These are phyloP conservation scores for Corbicula japonica DNA, from an alignment of 2,888 invertebrate species.

Conservation along the genomic window DNA sequence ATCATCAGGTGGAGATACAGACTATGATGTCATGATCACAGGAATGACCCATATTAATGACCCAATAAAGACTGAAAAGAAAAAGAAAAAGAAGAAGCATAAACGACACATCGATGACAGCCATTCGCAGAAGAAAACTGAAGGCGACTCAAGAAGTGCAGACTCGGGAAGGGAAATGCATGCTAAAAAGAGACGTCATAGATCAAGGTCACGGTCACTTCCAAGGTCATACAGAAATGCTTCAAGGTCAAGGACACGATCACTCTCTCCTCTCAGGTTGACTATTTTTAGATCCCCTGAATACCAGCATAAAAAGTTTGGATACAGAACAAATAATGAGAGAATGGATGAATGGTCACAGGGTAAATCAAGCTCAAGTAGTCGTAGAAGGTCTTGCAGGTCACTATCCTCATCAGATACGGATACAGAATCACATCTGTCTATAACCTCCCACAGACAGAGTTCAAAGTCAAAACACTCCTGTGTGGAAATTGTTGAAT, in stretches of 20 bases:
- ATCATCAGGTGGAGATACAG: slow-evolving; percentile 76
- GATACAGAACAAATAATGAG: slow-evolving; percentile 29
- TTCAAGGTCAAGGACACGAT: slow-evolving; percentile 53
- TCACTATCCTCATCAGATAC: slow-evolving; percentile 32
- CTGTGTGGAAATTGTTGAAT: slow-evolving; percentile 67
- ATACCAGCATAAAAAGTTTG: slow-evolving; percentile 58
- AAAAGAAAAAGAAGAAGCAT: slow-evolving; percentile 49
- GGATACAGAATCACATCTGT: slow-evolving; percentile 49
- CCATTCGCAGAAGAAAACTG: neutral
- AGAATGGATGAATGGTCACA: neutral
- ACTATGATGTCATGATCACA: slow-evolving; percentile 54
- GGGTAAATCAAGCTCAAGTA: slow-evolving; percentile 1
- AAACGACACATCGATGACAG: slow-evolving; percentile 13
- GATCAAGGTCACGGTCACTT: slow-evolving; percentile 53
- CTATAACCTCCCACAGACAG: slow-evolving; percentile 53
- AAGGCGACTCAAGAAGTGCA: slow-evolving; percentile 4
- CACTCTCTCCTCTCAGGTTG: slow-evolving; percentile 40
- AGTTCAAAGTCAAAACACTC: slow-evolving; percentile 53
- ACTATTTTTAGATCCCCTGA: slow-evolving; percentile 25
- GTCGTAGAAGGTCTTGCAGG: neutral
- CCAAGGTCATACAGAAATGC: slow-evolving; percentile 36
- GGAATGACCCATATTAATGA: slow-evolving; percentile 45
- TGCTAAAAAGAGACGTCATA: slow-evolving; percentile 23
- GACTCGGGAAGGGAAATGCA: slow-evolving; percentile 14
- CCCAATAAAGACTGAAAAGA: slow-evolving; percentile 49